Percentiles rank a stretch among this genome's conserved stretches.
These are phyloP conservation scores for Chlorodrepanis virens DNA, from an alignment of 2,113 vertebrate species.

Conservation along the genomic window DNA sequence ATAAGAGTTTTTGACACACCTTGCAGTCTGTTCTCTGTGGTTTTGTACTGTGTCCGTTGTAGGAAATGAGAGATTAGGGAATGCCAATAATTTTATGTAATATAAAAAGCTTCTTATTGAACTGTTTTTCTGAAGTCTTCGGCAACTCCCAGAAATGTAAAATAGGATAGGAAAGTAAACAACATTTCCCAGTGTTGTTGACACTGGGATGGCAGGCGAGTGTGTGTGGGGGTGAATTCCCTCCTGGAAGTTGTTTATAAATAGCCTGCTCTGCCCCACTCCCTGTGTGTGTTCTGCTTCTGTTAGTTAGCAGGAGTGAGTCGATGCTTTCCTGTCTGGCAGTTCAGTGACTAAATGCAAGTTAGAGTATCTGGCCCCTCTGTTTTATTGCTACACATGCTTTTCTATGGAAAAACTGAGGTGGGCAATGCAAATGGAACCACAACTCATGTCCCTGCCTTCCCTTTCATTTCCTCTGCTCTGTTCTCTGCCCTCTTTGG, in stretches of 20 bases:
- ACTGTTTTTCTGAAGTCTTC: background rate
- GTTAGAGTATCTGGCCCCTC: slow-evolving; percentile 18
- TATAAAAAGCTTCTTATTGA: background rate
- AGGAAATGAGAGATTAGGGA: background rate
- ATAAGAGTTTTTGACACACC: background rate
- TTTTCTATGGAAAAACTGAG: slow-evolving; percentile 47
- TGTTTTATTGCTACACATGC: background rate
- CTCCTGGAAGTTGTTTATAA: slow-evolving; percentile 25
- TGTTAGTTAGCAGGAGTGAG: background rate
- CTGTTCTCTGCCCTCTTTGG: background rate
- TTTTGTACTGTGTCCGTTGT: background rate
- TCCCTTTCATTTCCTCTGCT: slow-evolving; percentile 30
- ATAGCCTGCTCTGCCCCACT: background rate
- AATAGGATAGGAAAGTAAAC: background rate
- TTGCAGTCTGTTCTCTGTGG: background rate
- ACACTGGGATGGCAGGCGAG: background rate
- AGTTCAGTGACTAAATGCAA: slow-evolving; percentile 12
- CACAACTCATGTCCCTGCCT: slow-evolving; percentile 7
- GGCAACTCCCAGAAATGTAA: background rate
- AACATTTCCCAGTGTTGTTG: background rate
- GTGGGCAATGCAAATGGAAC: background rate
- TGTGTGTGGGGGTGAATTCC: background rate
- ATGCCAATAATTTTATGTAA: background rate
- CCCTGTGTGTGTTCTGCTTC: background rate
- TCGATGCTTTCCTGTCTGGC: slow-evolving; percentile 26